These are phyloP conservation scores for Phaonia tiefii DNA, from an alignment of 2,888 invertebrate species.

Conservation along the genomic window DNA sequence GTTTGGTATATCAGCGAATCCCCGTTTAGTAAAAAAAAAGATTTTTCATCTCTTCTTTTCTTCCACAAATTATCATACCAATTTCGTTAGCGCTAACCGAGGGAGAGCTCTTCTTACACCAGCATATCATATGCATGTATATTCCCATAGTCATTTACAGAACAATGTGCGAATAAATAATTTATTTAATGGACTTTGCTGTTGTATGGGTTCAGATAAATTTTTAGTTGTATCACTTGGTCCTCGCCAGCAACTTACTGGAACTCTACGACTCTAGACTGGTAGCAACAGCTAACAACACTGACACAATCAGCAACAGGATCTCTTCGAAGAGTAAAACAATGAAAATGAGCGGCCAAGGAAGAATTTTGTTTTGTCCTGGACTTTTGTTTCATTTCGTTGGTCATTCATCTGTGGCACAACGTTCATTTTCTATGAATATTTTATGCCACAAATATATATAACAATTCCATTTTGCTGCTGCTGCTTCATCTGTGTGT, in stretches of 20 bases:
- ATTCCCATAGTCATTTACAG: constrained; percentile 60
- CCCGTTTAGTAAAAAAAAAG: no score
- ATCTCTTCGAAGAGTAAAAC: not conserved
- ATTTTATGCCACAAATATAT: constrained; percentile 55
- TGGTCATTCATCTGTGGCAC: constrained; percentile 60
- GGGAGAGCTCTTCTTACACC: no score
- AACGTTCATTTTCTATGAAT: constrained; percentile 58
- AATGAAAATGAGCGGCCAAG: not conserved
- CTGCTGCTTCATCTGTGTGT: not conserved
- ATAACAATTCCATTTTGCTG: constrained; percentile 7
- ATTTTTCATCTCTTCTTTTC: no score
- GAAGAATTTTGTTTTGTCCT: constrained; percentile 12
- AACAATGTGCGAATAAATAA: constrained; percentile 77
- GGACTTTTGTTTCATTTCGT: constrained; percentile 38
- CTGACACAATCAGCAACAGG: not conserved
- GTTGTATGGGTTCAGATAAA: constrained; percentile 68
- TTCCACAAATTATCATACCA: no score
- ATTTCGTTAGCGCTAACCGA: no score
- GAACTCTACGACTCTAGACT: constrained; percentile 8
- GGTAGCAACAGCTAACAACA: not conserved
- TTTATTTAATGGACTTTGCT: constrained; percentile 76
- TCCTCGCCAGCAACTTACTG: constrained; percentile 8
- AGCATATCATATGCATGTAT: not conserved
- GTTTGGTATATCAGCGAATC: no score
- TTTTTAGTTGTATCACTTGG: constrained; percentile 53